Evolutionary conservation across 2,888 invertebrate genomes (phyloP).

Genomic region (Watsonalla binaria): DNA sequence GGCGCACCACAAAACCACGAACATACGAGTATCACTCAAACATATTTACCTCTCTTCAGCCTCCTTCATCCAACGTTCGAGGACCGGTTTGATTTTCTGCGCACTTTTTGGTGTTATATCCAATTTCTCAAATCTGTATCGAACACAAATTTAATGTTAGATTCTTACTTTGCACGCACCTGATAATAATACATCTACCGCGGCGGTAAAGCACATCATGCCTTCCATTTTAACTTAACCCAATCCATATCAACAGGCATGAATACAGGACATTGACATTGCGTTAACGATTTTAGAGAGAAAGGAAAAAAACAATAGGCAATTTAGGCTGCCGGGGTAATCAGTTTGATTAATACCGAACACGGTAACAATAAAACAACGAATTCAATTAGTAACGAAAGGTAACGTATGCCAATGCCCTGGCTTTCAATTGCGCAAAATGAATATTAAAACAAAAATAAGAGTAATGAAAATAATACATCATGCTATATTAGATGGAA

Average conservation of each 20-base stretch:
- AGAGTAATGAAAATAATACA: slow-evolving; percentile 74
- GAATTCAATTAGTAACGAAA: slow-evolving; percentile 75
- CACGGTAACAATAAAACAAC: slow-evolving; percentile 72
- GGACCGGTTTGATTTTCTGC: slow-evolving; percentile 98
- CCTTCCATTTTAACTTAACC: slow-evolving; percentile 39
- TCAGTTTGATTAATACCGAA: slow-evolving; percentile 77
- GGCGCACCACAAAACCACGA: slow-evolving; percentile 63
- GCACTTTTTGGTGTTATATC: slow-evolving; percentile 99
- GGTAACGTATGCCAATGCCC: slow-evolving; percentile 91
- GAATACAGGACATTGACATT: slow-evolving; percentile 85
- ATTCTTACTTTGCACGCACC: slow-evolving; percentile 62
- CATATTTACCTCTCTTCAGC: slow-evolving; percentile 94
- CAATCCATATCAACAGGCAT: slow-evolving; percentile 62
- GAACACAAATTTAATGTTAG: slow-evolving; percentile 77
- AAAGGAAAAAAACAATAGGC: slow-evolving; percentile 72
- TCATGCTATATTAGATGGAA: slow-evolving; percentile 77
- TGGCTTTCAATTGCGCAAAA: slow-evolving; percentile 83
- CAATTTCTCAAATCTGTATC: slow-evolving; percentile 97
- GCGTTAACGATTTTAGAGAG: slow-evolving; percentile 68
- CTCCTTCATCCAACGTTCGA: slow-evolving; percentile 99
- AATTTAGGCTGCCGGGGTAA: slow-evolving; percentile 73
- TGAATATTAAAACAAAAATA: slow-evolving; percentile 69
- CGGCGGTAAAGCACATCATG: slow-evolving; percentile 36
- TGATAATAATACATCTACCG: slow-evolving; percentile 32
- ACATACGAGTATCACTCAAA: slow-evolving; percentile 60